Percentiles rank a stretch among this genome's conserved stretches.
phyloP scores from a whole-genome alignment of 2,113 vertebrate genomes.

The Chionodraco myersi region DNA sequence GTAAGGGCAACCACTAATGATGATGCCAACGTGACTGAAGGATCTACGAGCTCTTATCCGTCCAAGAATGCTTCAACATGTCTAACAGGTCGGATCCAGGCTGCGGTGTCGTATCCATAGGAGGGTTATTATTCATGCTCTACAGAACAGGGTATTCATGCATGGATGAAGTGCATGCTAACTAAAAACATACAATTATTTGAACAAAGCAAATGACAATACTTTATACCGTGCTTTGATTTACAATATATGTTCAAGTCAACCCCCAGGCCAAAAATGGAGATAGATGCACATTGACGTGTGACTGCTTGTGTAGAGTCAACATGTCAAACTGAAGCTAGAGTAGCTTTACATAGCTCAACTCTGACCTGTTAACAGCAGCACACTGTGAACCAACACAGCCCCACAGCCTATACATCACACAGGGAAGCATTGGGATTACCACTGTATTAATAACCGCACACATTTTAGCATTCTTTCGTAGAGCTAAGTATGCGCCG shows the following conservation, averaged over 20 bases:
- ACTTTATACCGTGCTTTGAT: neutral
- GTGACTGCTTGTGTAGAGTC: neutral
- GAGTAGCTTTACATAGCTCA: too few relatives aligned
- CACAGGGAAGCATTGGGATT: constrained; percentile 4
- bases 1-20: neutral
- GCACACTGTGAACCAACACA: neutral
- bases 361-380: neutral
- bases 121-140: constrained; percentile 20
- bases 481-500: neutral
- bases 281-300: neutral
- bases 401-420: neutral
- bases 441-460: neutral
- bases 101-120: neutral
- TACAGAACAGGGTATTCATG: neutral
- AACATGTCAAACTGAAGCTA: neutral
- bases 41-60: neutral
- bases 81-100: constrained; percentile 3
- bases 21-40: neutral
- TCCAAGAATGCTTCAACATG: constrained; percentile 6
- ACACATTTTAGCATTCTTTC: neutral
- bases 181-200: neutral
- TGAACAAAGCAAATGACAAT: neutral
- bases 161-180: neutral
- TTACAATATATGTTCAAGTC: constrained; percentile 17
- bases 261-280: neutral